A percentile compares a stretch with the other conserved stretches of the same genome.
Conservation (phyloP, 2,888 invertebrate genomes). For the Coenonympha glycerion region DNA sequence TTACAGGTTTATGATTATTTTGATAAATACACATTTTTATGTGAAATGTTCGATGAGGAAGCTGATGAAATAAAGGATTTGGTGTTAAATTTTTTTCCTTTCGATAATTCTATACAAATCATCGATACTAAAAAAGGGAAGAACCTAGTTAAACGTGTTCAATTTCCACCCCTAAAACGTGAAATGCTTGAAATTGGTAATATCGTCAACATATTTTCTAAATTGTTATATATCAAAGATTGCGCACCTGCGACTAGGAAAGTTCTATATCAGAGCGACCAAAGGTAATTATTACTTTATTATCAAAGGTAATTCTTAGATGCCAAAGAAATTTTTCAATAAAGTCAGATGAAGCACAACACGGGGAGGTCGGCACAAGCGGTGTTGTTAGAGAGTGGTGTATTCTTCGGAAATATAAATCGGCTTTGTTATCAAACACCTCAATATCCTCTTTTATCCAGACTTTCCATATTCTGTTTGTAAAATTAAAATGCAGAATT, state of each 20-base stretch:
- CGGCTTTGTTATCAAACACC: too few relatives aligned
- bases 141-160: conserved; percentile 78
- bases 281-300: conserved; percentile 79
- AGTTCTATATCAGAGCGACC: conserved; percentile 75
- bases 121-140: conserved; percentile 77
- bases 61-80: conserved; percentile 82
- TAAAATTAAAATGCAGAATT: too few relatives aligned
- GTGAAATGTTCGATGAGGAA: conserved; percentile 90
- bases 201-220: conserved; percentile 82
- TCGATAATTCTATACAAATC: conserved; percentile 88
- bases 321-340: too few relatives aligned
- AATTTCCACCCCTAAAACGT: conserved; percentile 76
- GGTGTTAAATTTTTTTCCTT: conserved; percentile 83
- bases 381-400: too few relatives aligned
- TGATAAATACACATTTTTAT: conserved; percentile 78
- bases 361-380: too few relatives aligned
- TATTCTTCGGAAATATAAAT: too few relatives aligned
- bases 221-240: conserved; percentile 80
- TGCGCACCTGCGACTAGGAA: conserved; percentile 82
- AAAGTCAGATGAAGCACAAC: too few relatives aligned
- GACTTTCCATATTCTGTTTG: too few relatives aligned
- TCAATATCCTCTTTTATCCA: too few relatives aligned
- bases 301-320: too few relatives aligned
- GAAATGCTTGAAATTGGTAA: conserved; percentile 85
- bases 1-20: conserved; percentile 68